Percentiles rank a stretch among this genome's conserved stretches.
These are phyloP conservation scores for Agonum fuliginosum DNA, from an alignment of 2,888 invertebrate genomes.

Conservation along the genomic window DNA sequence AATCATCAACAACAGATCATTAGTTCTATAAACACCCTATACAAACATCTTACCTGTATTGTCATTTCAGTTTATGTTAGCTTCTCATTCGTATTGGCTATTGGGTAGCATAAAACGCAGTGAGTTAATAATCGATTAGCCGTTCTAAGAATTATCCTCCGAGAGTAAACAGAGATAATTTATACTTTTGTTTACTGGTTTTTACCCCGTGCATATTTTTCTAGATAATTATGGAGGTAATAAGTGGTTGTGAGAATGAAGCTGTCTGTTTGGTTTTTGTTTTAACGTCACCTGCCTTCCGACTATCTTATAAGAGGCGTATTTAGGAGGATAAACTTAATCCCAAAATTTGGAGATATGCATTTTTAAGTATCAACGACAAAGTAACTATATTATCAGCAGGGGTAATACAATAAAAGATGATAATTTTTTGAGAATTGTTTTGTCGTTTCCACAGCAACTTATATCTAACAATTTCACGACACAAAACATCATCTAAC, in stretches of 20 bases:
- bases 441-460: too few relatives aligned
- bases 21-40: neutral
- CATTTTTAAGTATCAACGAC: too few relatives aligned
- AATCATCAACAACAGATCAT: constrained; percentile 9
- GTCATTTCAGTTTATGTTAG: neutral
- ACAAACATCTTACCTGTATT: constrained; percentile 10
- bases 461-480: too few relatives aligned
- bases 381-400: too few relatives aligned
- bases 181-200: constrained; percentile 33
- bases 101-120: neutral
- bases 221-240: constrained; percentile 16
- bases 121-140: constrained; percentile 22
- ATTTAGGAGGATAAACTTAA: too few relatives aligned
- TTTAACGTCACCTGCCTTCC: neutral
- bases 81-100: neutral
- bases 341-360: too few relatives aligned
- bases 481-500: too few relatives aligned
- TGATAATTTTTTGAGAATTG: too few relatives aligned
- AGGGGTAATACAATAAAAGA: too few relatives aligned
- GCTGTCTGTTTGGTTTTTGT: constrained; percentile 12
- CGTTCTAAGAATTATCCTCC: constrained; percentile 17
- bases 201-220: constrained; percentile 14
- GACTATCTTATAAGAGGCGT: neutral
- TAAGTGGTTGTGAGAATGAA: constrained; percentile 31
- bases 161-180: constrained; percentile 26